Base-by-base conservation (phyloP, 2,797 vertebrate species). In the Cheirogaleus major region DNA sequence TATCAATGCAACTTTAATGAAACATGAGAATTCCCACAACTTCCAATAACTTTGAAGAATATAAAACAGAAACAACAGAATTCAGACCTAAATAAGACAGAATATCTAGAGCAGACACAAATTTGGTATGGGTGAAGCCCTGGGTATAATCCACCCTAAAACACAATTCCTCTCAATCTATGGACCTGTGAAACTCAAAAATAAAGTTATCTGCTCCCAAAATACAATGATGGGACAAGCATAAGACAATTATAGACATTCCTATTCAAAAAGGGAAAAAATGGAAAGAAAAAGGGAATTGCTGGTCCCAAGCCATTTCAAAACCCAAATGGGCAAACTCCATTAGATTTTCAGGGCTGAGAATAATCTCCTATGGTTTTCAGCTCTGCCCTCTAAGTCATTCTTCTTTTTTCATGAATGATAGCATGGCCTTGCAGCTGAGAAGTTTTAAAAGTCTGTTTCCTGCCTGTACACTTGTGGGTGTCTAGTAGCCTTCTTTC, bases 61-160 rank as follows among this genome's bases (percentile, higher is more conserved):
- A 87, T 57, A 48, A 88, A 55, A 75, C 18, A 95, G 81, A 93
- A 94, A 79, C 30, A 87, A 87, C 69, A 80, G 75, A 69, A 89
- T 73, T 50, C 5, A 72, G 23, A 59, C n/a, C 15, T 82, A 91
- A 89, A 81, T 73, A 30, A 81, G 13, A 92, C 14, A 52, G 55
- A 85, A 79, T 88, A 32, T 3, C 63, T 85, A 73, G 14, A 93
- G 6, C 3, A 32, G 30, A 81, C 15, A 61, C 14, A 78, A 61
- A 80, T 87, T 27, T 69, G 32, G 3, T 48, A 41, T 50, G 27
- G 10, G 18, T 83, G 61, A 92, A 52, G 23, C 27, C 41, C 3
- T 45, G 4, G 20, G 14, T 61, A 45, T 45, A 52, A 85, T 59
- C 15, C n/a, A 55, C 48, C 0, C n/a, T 69, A 14, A 79, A 11